These are phyloP conservation scores for Luffia ferchaultella DNA, from an alignment of 2,888 invertebrate species.

Conservation along the genomic window DNA sequence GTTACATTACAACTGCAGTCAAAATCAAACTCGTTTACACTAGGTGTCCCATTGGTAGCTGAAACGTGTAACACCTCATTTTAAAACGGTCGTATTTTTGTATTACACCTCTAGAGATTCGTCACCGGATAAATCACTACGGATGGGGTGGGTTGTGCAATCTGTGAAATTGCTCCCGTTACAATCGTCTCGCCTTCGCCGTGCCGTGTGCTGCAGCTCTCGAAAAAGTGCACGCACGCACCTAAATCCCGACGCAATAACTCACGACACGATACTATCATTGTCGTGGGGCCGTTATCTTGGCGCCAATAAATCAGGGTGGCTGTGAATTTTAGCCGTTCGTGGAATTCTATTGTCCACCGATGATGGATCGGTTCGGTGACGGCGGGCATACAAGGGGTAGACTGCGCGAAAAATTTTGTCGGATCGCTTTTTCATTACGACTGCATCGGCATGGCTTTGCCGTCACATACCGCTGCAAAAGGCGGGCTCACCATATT, in stretches of 20 bases:
- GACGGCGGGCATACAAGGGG: not conserved
- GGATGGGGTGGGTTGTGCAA: not conserved
- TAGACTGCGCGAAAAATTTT: constrained; percentile 1
- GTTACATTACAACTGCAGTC: too few species aligned
- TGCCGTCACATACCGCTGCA: too few species aligned
- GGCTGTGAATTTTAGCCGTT: constrained; percentile 9
- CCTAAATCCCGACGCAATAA: constrained; percentile 3
- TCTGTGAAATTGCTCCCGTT: constrained; percentile 4
- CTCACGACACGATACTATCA: constrained; percentile 5
- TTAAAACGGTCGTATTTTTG: too few species aligned
- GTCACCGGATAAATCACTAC: too few species aligned
- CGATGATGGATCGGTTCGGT: constrained; percentile 7
- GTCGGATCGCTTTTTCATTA: not conserved
- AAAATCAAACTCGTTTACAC: too few species aligned
- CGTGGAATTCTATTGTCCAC: constrained; percentile 8
- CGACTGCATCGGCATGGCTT: too few species aligned
- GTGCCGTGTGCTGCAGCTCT: not conserved
- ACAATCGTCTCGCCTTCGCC: not conserved
- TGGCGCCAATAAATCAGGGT: constrained; percentile 7
- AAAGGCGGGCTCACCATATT: too few species aligned
- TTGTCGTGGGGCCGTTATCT: constrained; percentile 3
- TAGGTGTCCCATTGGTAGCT: too few species aligned
- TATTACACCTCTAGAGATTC: too few species aligned
- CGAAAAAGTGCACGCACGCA: not conserved
- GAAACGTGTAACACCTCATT: too few species aligned